Conservation (phyloP, 2,113 vertebrate genomes). For the Zosterops japonicus region DNA sequence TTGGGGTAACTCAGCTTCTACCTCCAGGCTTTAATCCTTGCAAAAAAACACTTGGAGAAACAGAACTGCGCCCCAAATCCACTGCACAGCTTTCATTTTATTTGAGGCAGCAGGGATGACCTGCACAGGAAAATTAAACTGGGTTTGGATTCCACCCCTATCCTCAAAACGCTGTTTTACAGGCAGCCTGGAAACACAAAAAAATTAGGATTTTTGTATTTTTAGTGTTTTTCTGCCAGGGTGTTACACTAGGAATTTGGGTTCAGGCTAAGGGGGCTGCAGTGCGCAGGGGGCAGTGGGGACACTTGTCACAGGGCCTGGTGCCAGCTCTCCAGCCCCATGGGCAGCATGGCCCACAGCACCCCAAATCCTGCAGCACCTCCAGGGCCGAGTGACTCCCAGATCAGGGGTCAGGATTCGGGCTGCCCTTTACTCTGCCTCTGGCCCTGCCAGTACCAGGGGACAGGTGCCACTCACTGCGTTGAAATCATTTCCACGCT, state of each 20-base stretch:
- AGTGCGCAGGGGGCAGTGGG: neutral
- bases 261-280: neutral
- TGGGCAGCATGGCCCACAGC: rapidly evolving
- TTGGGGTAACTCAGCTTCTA: neutral
- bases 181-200: neutral
- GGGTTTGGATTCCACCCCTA: neutral
- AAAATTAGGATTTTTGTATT: neutral
- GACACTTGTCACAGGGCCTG: rapidly evolving
- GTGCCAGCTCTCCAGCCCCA: neutral
- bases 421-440: neutral
- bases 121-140: neutral
- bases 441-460: neutral
- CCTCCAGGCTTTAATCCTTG: rapidly evolving
- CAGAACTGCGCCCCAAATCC: neutral
- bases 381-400: rapidly evolving
- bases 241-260: neutral
- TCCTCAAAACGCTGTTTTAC: neutral
- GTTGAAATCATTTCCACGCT: rapidly evolving
- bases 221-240: neutral
- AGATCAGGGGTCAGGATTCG: neutral
- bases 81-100: neutral
- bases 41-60: rapidly evolving
- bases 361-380: neutral
- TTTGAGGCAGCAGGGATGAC: neutral
- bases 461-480: neutral